Conservation (phyloP, 2,888 invertebrate species). For the Osmoderma eremita region DNA sequence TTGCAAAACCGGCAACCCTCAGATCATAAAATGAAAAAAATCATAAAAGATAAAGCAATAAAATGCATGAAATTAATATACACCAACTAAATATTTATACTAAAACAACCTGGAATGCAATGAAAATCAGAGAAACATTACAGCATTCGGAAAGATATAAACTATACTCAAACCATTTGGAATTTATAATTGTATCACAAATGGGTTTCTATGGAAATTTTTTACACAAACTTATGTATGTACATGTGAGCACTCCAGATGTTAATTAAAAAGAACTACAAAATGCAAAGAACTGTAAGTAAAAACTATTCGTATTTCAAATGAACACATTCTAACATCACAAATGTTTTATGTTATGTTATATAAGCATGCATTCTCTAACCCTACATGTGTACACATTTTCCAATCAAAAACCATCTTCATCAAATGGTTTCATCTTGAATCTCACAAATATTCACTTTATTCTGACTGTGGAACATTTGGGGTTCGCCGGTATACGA, state of each 20-base stretch:
- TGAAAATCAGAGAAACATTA: constrained; percentile 9
- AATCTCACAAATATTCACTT: constrained; percentile 2
- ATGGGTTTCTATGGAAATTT: constrained; percentile 31
- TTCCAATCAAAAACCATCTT: no score
- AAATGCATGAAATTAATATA: constrained; percentile 25
- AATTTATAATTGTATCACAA: constrained; percentile 32
- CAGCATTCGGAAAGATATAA: constrained; percentile 10
- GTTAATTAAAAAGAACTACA: constrained; percentile 30
- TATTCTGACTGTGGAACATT: not conserved
- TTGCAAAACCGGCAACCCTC: constrained; percentile 24
- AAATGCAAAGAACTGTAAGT: constrained; percentile 24
- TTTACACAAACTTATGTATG: constrained; percentile 15
- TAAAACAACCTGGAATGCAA: constrained; percentile 33
- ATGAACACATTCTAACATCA: constrained; percentile 35
- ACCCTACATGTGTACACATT: constrained; percentile 3
- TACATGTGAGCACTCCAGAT: constrained; percentile 32
- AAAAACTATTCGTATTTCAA: constrained; percentile 18
- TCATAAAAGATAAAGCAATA: constrained; percentile 14
- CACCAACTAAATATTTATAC: constrained; percentile 25
- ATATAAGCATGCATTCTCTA: constrained; percentile 20
- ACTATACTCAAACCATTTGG: constrained; percentile 32
- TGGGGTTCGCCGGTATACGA: constrained; percentile 16
- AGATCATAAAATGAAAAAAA: not conserved
- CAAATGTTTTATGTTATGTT: constrained; percentile 22
- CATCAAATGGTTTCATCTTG: not conserved